phyloP scores from a whole-genome alignment of 2,113 vertebrate genomes.

The Hippolais icterina region DNA sequence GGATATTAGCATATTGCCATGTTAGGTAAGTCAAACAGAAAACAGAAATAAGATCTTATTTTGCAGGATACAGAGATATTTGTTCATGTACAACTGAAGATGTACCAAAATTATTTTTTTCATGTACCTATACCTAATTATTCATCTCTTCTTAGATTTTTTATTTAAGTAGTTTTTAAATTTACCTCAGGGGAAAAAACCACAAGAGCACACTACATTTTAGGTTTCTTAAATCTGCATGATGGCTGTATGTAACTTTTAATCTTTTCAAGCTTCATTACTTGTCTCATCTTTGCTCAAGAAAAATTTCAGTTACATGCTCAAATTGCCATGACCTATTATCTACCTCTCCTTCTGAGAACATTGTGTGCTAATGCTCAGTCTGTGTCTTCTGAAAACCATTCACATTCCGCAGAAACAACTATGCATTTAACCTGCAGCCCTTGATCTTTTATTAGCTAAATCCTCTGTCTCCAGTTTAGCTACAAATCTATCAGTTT shows the following conservation, averaged over 20 bases:
- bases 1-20: constrained; percentile 95
- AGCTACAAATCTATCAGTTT: not conserved
- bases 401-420: not conserved
- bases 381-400: not conserved
- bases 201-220: not conserved
- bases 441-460: not conserved
- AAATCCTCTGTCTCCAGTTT: not conserved
- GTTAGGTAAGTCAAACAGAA: constrained; percentile 82
- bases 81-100: not conserved
- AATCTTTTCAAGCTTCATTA: not conserved
- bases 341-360: not conserved
- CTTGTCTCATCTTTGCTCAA: not conserved
- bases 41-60: not conserved
- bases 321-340: not conserved
- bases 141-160: not conserved
- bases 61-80: not conserved
- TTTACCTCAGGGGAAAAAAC: not conserved
- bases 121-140: not conserved
- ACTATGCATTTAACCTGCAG: not conserved
- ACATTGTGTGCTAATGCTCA: not conserved
- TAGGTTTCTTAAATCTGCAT: not conserved
- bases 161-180: not conserved
- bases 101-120: not conserved
- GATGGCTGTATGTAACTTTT: not conserved
- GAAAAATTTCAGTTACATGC: not conserved